phyloP scores from a whole-genome alignment of 2,113 vertebrate genomes.

The Laterallus jamaicensis region DNA sequence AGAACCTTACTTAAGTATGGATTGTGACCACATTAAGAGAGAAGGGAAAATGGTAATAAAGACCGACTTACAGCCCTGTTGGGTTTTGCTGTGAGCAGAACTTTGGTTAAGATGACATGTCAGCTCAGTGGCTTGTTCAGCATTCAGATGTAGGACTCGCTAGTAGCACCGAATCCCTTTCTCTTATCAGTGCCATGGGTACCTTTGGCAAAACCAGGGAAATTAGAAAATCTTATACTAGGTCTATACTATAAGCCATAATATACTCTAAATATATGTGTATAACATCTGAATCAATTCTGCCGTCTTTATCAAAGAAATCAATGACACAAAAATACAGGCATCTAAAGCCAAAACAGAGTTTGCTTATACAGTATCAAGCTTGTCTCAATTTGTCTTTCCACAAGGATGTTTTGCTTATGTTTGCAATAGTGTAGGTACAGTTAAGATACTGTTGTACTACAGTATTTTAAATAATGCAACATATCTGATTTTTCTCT shows the following conservation, averaged over 20 bases:
- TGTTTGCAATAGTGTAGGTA: not conserved
- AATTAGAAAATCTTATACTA: not conserved
- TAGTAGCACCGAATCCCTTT: not conserved
- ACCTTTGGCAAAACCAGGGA: not conserved
- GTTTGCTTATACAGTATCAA: not conserved
- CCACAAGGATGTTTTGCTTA: not conserved
- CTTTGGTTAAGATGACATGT: not conserved
- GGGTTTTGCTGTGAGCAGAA: not conserved
- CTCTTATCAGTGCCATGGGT: not conserved
- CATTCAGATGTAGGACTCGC: not conserved
- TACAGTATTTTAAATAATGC: not conserved
- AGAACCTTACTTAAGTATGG: not conserved
- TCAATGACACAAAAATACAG: not conserved
- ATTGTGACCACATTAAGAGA: not conserved
- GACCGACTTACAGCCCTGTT: not conserved
- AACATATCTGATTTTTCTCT: not conserved
- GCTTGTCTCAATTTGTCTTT: not conserved
- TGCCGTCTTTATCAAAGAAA: not conserved
- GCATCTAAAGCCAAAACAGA: not conserved
- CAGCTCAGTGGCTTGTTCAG: not conserved
- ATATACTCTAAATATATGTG: not conserved
- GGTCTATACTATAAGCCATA: not conserved
- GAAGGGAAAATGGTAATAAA: not conserved
- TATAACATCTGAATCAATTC: not conserved
- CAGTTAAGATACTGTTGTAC: not conserved